Evolutionary conservation across 2,888 invertebrate species (phyloP).

Genomic region (Chironomus riparius): DNA sequence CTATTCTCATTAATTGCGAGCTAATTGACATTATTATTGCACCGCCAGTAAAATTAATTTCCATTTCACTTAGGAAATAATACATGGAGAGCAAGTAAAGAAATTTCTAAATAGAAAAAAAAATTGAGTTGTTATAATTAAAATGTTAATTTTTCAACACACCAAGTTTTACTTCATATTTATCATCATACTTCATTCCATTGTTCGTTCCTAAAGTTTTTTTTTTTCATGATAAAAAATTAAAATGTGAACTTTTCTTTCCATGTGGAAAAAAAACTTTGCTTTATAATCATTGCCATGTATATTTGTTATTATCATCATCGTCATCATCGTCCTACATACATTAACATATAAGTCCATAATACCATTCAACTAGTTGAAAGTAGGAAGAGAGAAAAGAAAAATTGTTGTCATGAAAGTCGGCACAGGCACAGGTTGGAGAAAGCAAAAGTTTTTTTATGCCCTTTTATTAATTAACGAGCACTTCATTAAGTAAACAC

Average conservation of each 20-base stretch:
- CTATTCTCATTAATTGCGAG: no score
- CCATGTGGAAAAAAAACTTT: not conserved
- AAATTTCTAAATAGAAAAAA: not conserved
- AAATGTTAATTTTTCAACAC: constrained; percentile 1
- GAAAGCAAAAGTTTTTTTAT: not conserved
- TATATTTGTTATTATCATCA: not conserved
- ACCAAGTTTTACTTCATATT: not conserved
- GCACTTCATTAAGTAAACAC: constrained; percentile 23
- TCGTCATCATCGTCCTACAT: not conserved
- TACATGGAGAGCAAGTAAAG: no score
- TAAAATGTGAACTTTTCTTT: not conserved
- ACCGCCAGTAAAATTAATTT: no score
- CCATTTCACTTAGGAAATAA: no score
- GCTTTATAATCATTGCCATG: not conserved
- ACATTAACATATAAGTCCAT: not conserved
- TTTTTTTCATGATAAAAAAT: not conserved
- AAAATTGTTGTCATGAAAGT: not conserved
- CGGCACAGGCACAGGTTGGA: not conserved
- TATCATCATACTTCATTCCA: not conserved
- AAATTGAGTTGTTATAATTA: constrained; percentile 6
- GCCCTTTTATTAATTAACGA: constrained; percentile 16
- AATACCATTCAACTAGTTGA: not conserved
- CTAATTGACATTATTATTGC: no score
- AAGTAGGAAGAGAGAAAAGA: not conserved
- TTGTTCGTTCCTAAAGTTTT: no score